Base-by-base conservation (phyloP, 1,140 invertebrate species). In the Ostrea edulis region DNA sequence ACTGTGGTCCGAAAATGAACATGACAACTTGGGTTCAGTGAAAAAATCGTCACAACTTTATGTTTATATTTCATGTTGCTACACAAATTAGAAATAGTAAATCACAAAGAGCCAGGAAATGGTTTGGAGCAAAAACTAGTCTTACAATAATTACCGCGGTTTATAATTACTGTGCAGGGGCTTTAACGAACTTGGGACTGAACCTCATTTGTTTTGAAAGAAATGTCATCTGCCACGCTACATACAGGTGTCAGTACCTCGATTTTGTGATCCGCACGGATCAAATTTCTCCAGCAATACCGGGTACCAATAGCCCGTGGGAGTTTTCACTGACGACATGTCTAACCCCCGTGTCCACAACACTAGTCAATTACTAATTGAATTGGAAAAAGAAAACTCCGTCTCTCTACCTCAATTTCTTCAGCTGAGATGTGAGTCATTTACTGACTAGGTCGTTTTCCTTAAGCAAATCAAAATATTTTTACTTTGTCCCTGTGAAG, bases 171-270 rank as follows among this genome's bases (percentile, higher is more conserved):
- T 35, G 68, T 25, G 14, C 68, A 9, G 25, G 58, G 58, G 25
- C 29, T 77, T 77, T 77, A 77, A 77, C 68, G 22, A 77, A 25
- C 68, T 77, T 25, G 68, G 68, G 68, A 77, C 22, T 77, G 29
- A 77, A 22, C 68, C 68, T 77, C 68, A 77, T 77, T 77, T 35
- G 68, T 77, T 77, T 77, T 77, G 68, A 35, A 77, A 77, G 29
- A 77, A 77, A 77, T 77, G 68, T 77, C 68, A 77, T 29, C 68
- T 77, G 68, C 25, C 68, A 77, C 7, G 68, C 68, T 35, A 77
- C 68, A 77, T 35, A 77, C 68, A 77, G 68, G 68, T 77, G 68
- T 77, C 68, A 77, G 65, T 29, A 29, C 68, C 11, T 77, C 68
- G 29, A 35, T 11, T 29, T 77, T 25, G 29, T 35, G 68, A 35